Evolutionary conservation across 2,113 vertebrate species (phyloP).

Genomic region (Notechis scutatus): DNA sequence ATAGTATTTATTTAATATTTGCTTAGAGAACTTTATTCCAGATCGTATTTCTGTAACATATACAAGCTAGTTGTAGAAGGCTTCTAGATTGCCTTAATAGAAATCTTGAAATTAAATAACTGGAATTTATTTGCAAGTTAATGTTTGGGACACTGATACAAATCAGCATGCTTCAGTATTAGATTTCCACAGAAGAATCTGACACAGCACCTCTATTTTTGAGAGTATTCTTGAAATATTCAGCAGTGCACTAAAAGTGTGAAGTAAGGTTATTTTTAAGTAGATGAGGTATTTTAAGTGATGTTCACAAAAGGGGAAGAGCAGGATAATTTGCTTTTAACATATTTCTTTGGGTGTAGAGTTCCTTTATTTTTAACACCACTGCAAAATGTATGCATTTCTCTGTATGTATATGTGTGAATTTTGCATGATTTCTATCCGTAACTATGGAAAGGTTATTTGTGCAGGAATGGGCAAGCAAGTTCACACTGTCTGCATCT

Average conservation of each 20-base stretch:
- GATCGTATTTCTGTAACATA: not conserved
- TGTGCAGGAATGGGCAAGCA: not conserved
- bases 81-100: not conserved
- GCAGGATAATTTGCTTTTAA: not conserved
- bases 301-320: not conserved
- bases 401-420: not conserved
- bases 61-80: not conserved
- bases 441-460: not conserved
- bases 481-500: not conserved
- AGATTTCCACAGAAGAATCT: not conserved
- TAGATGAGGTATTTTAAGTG: not conserved
- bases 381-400: not conserved
- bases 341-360: not conserved
- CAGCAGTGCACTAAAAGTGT: not conserved
- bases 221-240: not conserved
- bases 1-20: not conserved
- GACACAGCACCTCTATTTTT: not conserved
- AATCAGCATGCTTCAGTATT: not conserved
- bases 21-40: not conserved
- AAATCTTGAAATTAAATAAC: not conserved
- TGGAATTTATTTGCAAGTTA: not conserved
- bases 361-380: not conserved
- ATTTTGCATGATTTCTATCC: not conserved
- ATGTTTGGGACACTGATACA: not conserved
- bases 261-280: not conserved